phyloP scores from a whole-genome alignment of 2,888 invertebrate genomes.

The Pollenia amentaria region DNA sequence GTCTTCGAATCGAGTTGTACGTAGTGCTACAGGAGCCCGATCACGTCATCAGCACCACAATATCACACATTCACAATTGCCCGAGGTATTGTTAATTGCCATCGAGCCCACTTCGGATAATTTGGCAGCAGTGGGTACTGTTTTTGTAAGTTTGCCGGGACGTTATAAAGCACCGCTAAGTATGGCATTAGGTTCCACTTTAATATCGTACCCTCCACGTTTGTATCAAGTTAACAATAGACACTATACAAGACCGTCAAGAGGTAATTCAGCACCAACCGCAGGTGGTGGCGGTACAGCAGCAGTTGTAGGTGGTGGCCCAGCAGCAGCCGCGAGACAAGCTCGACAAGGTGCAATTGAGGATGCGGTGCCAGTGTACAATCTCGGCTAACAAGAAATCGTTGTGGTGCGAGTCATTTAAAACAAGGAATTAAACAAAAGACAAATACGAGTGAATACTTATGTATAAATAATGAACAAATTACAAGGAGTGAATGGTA shows the following conservation, averaged over 20 bases:
- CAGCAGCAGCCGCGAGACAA: slow-evolving; percentile 58
- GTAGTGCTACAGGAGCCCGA: slow-evolving; percentile 77
- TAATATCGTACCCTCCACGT: slow-evolving; percentile 86
- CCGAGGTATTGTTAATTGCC: slow-evolving; percentile 90
- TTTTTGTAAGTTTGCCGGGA: slow-evolving; percentile 95
- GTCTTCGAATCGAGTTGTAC: slow-evolving; percentile 75
- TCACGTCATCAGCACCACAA: slow-evolving; percentile 77
- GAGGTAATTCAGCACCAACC: slow-evolving; percentile 66
- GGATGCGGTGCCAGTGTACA: slow-evolving; percentile 67
- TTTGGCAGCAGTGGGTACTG: slow-evolving; percentile 95
- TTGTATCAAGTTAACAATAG: slow-evolving; percentile 86
- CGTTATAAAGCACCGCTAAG: slow-evolving; percentile 91
- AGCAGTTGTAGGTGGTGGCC: slow-evolving; percentile 13
- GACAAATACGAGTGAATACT: slow-evolving; percentile 57
- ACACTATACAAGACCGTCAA: slow-evolving; percentile 78
- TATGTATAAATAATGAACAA: slow-evolving; percentile 34
- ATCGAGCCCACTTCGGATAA: slow-evolving; percentile 96
- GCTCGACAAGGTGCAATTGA: slow-evolving; percentile 65
- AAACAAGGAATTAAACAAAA: slow-evolving; percentile 67
- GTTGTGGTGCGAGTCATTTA: slow-evolving; percentile 55
- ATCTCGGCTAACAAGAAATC: slow-evolving; percentile 68
- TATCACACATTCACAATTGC: slow-evolving; percentile 78
- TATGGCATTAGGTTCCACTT: slow-evolving; percentile 92
- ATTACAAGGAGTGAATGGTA: slow-evolving; percentile 20
- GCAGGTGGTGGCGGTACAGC: slow-evolving; percentile 43